Conservation (phyloP, 2,797 vertebrate species). For the Myripristis murdjan region DNA sequence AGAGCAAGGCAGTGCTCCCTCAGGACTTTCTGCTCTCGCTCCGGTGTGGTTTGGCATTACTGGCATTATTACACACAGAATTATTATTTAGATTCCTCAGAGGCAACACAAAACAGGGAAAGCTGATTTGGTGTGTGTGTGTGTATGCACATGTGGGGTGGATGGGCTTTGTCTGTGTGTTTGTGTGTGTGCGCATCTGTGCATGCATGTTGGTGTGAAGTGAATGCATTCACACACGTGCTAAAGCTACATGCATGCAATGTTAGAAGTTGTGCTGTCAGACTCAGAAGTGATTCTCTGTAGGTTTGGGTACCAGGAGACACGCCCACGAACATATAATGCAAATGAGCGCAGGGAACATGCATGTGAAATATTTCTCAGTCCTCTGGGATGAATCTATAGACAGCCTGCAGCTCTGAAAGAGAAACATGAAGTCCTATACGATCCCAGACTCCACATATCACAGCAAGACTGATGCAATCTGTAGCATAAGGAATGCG, state of each 20-base stretch:
- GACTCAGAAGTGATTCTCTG: conserved; percentile 20
- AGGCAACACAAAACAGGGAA: conserved; percentile 32
- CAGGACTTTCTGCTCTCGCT: conserved; percentile 43
- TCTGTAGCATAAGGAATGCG: neutral
- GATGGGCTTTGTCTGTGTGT: conserved; percentile 21
- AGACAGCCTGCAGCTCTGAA: conserved; percentile 13
- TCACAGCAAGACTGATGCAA: conserved; percentile 1
- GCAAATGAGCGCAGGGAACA: conserved; percentile 33
- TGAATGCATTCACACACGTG: conserved; percentile 18
- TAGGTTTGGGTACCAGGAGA: conserved; percentile 18
- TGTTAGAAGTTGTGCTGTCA: conserved; percentile 17
- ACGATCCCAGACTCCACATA: neutral
- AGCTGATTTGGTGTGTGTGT: conserved; percentile 6
- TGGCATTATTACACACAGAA: conserved; percentile 78
- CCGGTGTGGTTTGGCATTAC: conserved; percentile 60
- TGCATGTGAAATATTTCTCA: neutral
- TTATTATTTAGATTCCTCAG: conserved; percentile 70
- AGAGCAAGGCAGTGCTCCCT: conserved; percentile 46
- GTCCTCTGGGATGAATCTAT: conserved; percentile 19
- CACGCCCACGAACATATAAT: conserved; percentile 10
- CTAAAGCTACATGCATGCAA: conserved; percentile 5
- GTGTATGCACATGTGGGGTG: conserved; percentile 10
- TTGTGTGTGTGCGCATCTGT: neutral
- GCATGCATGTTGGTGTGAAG: neutral
- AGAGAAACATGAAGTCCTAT: conserved; percentile 20